A percentile compares a stretch with the other conserved stretches of the same genome.
Conservation (phyloP, 2,888 invertebrate genomes). For the Lordiphosa andalusiaca region DNA sequence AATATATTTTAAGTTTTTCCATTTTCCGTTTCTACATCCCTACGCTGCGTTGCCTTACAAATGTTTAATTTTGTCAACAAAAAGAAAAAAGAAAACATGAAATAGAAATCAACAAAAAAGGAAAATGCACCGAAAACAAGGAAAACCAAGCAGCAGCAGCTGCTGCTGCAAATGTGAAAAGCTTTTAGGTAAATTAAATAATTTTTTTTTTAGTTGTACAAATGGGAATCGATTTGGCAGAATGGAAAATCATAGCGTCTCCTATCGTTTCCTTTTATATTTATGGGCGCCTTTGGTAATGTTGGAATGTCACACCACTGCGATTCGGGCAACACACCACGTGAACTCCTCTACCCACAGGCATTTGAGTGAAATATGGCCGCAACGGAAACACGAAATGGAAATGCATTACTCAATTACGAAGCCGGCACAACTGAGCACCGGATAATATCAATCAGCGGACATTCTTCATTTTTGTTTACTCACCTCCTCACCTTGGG, state of each 20-base stretch:
- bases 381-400: slow-evolving; percentile 59
- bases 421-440: slow-evolving; percentile 22
- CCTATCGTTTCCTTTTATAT: too few species aligned
- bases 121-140: slow-evolving; percentile 31
- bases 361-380: slow-evolving; percentile 59
- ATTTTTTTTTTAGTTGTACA: slow-evolving; percentile 32
- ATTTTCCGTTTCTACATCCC: slow-evolving; percentile 23
- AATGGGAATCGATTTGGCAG: neutral
- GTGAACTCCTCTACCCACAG: neutral
- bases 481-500: slow-evolving; percentile 48
- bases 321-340: neutral
- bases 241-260: slow-evolving; percentile 2
- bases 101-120: slow-evolving; percentile 13
- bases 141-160: slow-evolving; percentile 25
- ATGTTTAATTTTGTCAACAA: slow-evolving; percentile 65
- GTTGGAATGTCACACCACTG: neutral
- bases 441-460: slow-evolving; percentile 75
- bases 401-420: slow-evolving; percentile 49
- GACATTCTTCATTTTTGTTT: slow-evolving; percentile 72
- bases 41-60: slow-evolving; percentile 24
- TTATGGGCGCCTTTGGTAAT: too few species aligned
- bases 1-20: slow-evolving; percentile 56
- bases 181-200: slow-evolving; percentile 71
- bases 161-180: slow-evolving; percentile 47
- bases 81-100: slow-evolving; percentile 12